A percentile compares a stretch with the other conserved stretches of the same genome.
Evolutionary conservation across 2,797 vertebrate genomes (phyloP).

Genomic region (Enteromius viviparus): DNA sequence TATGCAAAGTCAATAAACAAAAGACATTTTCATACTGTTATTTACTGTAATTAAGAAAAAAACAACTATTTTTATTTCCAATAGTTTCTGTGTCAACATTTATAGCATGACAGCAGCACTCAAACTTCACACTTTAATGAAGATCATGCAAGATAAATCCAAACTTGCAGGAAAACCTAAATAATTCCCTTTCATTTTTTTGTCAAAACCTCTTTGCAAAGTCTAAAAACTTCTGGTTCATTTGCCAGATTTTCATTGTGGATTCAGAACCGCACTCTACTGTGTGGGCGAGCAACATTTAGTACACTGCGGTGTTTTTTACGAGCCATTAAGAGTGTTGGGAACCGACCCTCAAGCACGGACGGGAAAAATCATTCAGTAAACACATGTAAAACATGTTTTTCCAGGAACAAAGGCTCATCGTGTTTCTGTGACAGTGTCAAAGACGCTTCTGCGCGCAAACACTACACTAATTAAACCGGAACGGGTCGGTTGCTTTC

Average conservation of each 20-base stretch:
- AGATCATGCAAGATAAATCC: background rate
- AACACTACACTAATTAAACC: conserved; percentile 27
- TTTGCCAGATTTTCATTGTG: background rate
- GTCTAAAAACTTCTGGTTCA: background rate
- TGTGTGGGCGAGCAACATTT: conserved; percentile 41
- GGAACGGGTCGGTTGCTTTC: conserved; percentile 1
- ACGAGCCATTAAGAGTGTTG: conserved; percentile 39
- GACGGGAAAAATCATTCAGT: conserved; percentile 7
- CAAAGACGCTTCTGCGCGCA: background rate
- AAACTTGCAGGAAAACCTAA: background rate
- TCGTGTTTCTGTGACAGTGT: background rate
- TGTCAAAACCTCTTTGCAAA: background rate
- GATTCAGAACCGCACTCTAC: background rate
- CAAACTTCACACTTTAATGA: background rate
- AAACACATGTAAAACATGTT: conserved; percentile 11
- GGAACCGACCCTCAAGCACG: conserved; percentile 2
- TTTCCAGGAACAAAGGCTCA: conserved; percentile 22
- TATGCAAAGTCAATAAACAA: conserved; percentile 49
- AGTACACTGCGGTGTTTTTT: conserved; percentile 47
- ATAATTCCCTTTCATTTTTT: background rate
- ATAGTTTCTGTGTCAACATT: background rate
- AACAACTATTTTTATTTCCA: background rate
- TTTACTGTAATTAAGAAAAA: background rate
- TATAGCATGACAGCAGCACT: background rate
- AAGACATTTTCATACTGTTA: conserved; percentile 53